phyloP scores from a whole-genome alignment of 2,797 vertebrate genomes.

The Anisognathus igniventris region DNA sequence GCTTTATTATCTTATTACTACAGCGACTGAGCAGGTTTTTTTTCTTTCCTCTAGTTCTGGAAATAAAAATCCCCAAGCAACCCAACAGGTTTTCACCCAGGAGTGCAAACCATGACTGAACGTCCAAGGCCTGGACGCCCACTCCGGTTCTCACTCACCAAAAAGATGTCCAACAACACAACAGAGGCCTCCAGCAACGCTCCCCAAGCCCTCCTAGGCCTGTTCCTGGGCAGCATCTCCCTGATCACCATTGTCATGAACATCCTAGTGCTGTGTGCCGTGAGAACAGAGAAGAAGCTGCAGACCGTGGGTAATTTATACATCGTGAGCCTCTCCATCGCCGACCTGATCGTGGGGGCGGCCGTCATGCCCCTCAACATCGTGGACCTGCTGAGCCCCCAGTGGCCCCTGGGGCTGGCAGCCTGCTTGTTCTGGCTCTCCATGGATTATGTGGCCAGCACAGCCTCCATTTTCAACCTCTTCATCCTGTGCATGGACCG shows the following conservation, averaged over 20 bases:
- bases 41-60: slow-evolving; percentile 1
- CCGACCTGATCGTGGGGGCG: slow-evolving; percentile 89
- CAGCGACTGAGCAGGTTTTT: background rate
- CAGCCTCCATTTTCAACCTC: slow-evolving; percentile 93
- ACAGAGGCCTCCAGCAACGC: slow-evolving; percentile 50
- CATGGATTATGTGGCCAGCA: slow-evolving; percentile 96
- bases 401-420: slow-evolving; percentile 82
- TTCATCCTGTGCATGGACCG: slow-evolving; percentile 92
- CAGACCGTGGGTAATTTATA: slow-evolving; percentile 95
- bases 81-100: background rate
- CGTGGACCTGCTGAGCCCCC: slow-evolving; percentile 80
- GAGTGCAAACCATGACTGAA: background rate
- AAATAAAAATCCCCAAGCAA: background rate
- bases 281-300: slow-evolving; percentile 88
- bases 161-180: slow-evolving; percentile 67
- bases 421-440: slow-evolving; percentile 95
- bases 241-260: slow-evolving; percentile 90
- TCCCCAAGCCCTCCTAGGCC: slow-evolving; percentile 75
- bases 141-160: background rate
- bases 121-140: background rate
- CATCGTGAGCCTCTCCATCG: slow-evolving; percentile 92
- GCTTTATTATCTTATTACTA: background rate
- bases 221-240: slow-evolving; percentile 85
- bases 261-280: slow-evolving; percentile 88
- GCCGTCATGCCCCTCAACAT: slow-evolving; percentile 94